phyloP scores from a whole-genome alignment of 2,888 invertebrate species.

The Enchytraeus crypticus region DNA sequence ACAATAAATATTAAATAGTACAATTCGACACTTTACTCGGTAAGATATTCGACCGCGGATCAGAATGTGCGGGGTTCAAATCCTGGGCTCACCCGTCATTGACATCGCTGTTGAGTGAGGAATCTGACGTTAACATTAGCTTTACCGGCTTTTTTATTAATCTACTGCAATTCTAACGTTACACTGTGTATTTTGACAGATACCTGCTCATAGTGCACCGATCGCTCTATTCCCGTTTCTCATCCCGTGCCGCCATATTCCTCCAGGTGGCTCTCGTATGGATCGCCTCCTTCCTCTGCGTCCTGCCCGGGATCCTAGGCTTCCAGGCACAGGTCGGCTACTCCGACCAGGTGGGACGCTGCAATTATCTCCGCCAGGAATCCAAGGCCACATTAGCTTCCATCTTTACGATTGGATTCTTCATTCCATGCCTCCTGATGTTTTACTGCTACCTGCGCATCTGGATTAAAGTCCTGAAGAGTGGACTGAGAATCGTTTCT shows the following conservation, averaged over 20 bases:
- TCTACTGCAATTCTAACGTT: no score
- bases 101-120: no score
- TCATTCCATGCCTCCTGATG: slow-evolving; percentile 10
- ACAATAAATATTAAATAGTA: no score
- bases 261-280: slow-evolving; percentile 8
- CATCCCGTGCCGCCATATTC: background rate
- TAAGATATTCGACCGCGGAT: no score
- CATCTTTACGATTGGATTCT: slow-evolving; percentile 12
- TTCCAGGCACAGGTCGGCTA: slow-evolving; percentile 15
- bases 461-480: slow-evolving; percentile 1
- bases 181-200: no score
- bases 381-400: slow-evolving; percentile 8
- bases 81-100: no score
- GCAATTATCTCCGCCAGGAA: slow-evolving; percentile 11
- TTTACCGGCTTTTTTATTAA: no score
- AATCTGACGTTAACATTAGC: no score
- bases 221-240: slow-evolving; percentile 1
- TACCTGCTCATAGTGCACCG: slow-evolving; percentile 13
- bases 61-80: no score
- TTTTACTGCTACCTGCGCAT: slow-evolving; percentile 11
- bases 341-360: slow-evolving; percentile 14
- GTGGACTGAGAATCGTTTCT: no score
- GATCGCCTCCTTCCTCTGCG: slow-evolving; percentile 2
- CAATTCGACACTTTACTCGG: no score
- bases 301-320: slow-evolving; percentile 12